Evolutionary conservation across 2,888 invertebrate species (phyloP), one percentile per base, ranked within the genome.

Genomic region (Prosapia bicincta): DNA sequence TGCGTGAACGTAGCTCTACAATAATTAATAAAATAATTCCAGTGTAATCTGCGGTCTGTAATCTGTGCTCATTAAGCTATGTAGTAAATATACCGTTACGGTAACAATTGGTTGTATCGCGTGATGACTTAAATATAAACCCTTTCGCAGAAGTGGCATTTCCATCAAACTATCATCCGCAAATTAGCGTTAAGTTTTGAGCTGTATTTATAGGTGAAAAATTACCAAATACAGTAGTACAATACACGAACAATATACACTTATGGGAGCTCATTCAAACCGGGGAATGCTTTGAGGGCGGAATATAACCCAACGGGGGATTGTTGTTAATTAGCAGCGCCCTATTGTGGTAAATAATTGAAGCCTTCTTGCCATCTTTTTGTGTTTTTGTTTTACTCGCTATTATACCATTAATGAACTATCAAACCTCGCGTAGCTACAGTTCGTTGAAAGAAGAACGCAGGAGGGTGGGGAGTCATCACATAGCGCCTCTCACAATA

Each of bases 381-480:
- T 54, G 54, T 54, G 54, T 54, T 54, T 54, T 54, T 54, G 54
- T 54, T 54, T 54, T 54, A 54, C 54, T 54, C 54, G 54, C 54
- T 54, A n/a, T 54, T 54, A 54, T 20, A 20, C 54, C 13, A 54
- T 54, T 54, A 54, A 54, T 54, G 54, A 54, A 54, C 54, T 20
- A 54, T 54, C 20, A 20, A 54, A n/a, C 20, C 54, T 54, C 20
- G n/a, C n/a, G 20, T 54, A 54, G 54, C n/a, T 20, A 54, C 20
- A 54, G n/a, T 54, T 54, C 20, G 20, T 2, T 20, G 20, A 13
- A 54, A 20, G 54, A 54, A 20, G 54, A 54, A 20, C 54, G 13
- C 20, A 3, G 38, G n/a, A n/a, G n/a, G n/a, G 30, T 30, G 30
- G 30, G 30, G 30, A 30, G 9, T 9, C 9, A 30, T 30, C 9